phyloP scores from a whole-genome alignment of 2,888 invertebrate species.

The Archips xylosteana region DNA sequence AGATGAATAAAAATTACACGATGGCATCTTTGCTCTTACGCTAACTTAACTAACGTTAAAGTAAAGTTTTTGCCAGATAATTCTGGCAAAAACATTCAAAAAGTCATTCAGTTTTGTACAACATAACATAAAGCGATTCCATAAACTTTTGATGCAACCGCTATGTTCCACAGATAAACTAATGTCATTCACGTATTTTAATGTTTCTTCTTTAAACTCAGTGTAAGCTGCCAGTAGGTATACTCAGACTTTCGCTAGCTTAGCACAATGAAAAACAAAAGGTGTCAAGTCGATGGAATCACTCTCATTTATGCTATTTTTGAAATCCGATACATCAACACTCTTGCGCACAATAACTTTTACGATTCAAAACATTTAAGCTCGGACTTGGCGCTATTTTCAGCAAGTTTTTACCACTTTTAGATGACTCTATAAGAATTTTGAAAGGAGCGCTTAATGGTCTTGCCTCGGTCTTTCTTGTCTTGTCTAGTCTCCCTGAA shows the following conservation, averaged over 20 bases:
- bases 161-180: background rate
- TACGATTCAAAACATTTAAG: conserved; percentile 14
- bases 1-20: conserved; percentile 74
- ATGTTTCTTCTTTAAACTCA: no score
- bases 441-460: no score
- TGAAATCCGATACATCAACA: conserved; percentile 23
- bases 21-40: conserved; percentile 72
- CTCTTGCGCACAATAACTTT: conserved; percentile 27
- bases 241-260: no score
- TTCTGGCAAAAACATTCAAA: conserved; percentile 36
- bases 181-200: background rate
- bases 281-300: conserved; percentile 1
- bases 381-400: conserved; percentile 24
- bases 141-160: conserved; percentile 3
- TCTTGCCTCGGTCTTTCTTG: no score
- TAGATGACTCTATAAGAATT: no score
- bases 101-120: conserved; percentile 39
- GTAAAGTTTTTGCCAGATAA: background rate
- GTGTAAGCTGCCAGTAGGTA: no score
- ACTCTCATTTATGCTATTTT: conserved; percentile 22
- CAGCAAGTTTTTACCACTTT: background rate
- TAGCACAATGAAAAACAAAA: no score
- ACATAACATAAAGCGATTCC: conserved; percentile 10
- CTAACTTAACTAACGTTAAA: conserved; percentile 37
- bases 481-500: no score